Conservation (phyloP, 53 echinoderm and acorn worm species). For the Henricia sp. region DNA sequence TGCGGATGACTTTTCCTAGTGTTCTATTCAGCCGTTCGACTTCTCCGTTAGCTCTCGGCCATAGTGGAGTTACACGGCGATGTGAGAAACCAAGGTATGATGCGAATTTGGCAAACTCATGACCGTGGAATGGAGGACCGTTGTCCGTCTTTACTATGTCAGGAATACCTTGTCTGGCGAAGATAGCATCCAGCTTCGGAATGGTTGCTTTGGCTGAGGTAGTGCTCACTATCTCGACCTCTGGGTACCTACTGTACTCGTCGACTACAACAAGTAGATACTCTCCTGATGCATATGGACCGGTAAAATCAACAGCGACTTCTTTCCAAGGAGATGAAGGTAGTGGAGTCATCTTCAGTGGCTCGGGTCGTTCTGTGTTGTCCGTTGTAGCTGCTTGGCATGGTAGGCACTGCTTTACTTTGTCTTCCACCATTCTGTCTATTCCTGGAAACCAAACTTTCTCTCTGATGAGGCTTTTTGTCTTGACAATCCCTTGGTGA, state of each 20-base stretch:
- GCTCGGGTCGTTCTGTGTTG: slow-evolving; percentile 13
- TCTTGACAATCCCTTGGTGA: slow-evolving; percentile 70
- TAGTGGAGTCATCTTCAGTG: slow-evolving; percentile 5
- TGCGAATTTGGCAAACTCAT: slow-evolving; percentile 51
- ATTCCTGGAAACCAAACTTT: slow-evolving; percentile 33
- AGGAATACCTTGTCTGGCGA: slow-evolving; percentile 59
- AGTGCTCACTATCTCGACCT: slow-evolving; percentile 30
- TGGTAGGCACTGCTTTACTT: background rate
- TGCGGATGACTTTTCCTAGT: slow-evolving; percentile 35
- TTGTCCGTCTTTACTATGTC: slow-evolving; percentile 58
- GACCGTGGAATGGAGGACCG: slow-evolving; percentile 60
- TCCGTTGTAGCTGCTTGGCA: background rate
- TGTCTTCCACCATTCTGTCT: background rate
- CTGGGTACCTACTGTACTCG: slow-evolving; percentile 50
- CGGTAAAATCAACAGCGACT: slow-evolving; percentile 18
- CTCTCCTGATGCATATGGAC: slow-evolving; percentile 26
- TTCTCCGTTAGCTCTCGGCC: slow-evolving; percentile 63
- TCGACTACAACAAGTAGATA: slow-evolving; percentile 48
- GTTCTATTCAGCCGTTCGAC: slow-evolving; percentile 59
- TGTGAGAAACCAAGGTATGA: slow-evolving; percentile 40
- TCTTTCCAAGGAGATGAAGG: slow-evolving; percentile 18
- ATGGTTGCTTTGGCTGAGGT: slow-evolving; percentile 65
- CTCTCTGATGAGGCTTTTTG: slow-evolving; percentile 51
- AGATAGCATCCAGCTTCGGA: slow-evolving; percentile 56
- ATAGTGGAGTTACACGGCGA: slow-evolving; percentile 46